Percentiles rank a stretch among this genome's conserved stretches.
Conservation (phyloP, 2,888 invertebrate genomes). For the Panopea generosa region DNA sequence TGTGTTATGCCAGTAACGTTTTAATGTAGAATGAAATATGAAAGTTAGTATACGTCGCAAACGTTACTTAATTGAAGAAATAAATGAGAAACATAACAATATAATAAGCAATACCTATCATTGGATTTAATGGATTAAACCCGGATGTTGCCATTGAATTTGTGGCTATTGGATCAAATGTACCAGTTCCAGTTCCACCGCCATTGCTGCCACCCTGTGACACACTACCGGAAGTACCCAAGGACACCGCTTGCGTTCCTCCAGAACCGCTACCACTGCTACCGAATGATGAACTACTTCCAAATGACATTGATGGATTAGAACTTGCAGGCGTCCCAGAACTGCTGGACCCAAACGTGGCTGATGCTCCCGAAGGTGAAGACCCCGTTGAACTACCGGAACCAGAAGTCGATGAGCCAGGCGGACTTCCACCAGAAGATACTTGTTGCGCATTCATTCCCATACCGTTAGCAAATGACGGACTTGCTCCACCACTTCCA, state of each 20-base stretch:
- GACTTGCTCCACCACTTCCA: constrained; percentile 51
- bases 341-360: constrained; percentile 13
- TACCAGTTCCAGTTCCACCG: constrained; percentile 17
- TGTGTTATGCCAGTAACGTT: no score
- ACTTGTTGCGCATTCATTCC: constrained; percentile 62
- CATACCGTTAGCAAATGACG: constrained; percentile 65
- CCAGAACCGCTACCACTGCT: constrained; percentile 13
- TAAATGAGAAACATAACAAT: no score
- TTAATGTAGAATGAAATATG: no score
- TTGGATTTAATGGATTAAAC: constrained; percentile 67
- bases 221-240: constrained; percentile 10
- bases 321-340: constrained; percentile 22
- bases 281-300: constrained; percentile 4
- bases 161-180: constrained; percentile 62
- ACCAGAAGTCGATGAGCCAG: constrained; percentile 15
- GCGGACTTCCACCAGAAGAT: constrained; percentile 26
- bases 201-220: constrained; percentile 24
- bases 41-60: no score
- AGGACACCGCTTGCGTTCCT: constrained; percentile 1
- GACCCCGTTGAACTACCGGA: not conserved
- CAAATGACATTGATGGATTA: not conserved
- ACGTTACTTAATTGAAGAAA: no score
- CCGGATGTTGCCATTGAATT: constrained; percentile 64
- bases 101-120: constrained; percentile 65
- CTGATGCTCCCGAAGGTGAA: constrained; percentile 3